phyloP scores from a whole-genome alignment of 2,797 vertebrate species.

The Petrocephalus sullivani region DNA sequence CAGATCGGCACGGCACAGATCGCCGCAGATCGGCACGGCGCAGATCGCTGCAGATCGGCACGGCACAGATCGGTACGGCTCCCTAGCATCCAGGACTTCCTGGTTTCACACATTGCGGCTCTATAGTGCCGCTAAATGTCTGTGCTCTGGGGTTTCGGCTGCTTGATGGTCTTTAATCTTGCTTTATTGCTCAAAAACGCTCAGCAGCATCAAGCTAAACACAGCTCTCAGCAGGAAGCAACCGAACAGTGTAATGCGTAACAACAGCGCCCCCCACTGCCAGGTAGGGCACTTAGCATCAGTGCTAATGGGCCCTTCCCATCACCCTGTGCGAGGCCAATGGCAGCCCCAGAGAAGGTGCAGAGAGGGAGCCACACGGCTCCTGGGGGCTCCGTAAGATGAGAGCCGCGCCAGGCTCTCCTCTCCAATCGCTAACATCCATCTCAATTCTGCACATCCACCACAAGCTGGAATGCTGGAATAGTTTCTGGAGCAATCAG shows the following conservation, averaged over 20 bases:
- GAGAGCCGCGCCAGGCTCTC: neutral
- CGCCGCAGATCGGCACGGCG: accelerated
- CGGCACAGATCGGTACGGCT: neutral
- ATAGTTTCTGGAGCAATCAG: constrained; percentile 16
- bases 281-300: neutral
- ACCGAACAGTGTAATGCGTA: neutral
- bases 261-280: neutral
- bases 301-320: neutral
- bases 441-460: constrained; percentile 3
- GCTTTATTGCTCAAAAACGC: neutral
- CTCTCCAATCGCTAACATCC: constrained; percentile 2
- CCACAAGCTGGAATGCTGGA: neutral
- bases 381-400: neutral
- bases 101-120: neutral
- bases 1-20: neutral
- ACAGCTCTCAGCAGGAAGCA: neutral
- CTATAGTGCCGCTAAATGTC: neutral
- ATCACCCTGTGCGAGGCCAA: neutral
- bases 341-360: neutral
- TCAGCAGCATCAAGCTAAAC: neutral
- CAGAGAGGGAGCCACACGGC: neutral
- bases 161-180: neutral
- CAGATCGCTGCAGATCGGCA: too few species aligned
- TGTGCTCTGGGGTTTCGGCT: neutral
- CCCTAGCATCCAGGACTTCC: neutral